Evolutionary conservation across 2,113 vertebrate genomes (phyloP).

Genomic region (Dicerorhinus sumatrensis): DNA sequence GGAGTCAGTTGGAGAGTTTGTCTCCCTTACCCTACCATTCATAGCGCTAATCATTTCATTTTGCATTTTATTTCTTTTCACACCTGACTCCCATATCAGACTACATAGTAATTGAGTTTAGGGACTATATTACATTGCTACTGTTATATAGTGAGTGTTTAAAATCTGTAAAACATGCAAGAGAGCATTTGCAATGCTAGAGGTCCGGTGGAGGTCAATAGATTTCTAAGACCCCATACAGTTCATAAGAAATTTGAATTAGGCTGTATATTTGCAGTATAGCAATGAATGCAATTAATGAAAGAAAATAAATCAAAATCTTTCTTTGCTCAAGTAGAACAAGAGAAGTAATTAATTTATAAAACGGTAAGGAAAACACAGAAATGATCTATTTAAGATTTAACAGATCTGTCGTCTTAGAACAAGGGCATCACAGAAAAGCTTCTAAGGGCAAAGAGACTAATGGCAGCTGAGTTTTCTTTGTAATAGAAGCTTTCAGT

Average conservation of each 20-base stretch:
- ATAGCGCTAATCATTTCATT: neutral
- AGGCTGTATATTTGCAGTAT: neutral
- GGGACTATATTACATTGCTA: neutral
- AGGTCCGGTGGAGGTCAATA: neutral
- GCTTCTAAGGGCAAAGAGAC: neutral
- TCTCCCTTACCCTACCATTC: neutral
- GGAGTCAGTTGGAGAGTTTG: neutral
- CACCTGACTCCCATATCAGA: neutral
- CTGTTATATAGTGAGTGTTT: neutral
- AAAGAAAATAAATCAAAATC: neutral
- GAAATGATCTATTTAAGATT: neutral
- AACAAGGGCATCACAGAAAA: neutral
- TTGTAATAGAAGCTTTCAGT: neutral
- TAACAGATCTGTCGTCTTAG: neutral
- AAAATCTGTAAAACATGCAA: neutral
- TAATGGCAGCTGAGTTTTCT: neutral
- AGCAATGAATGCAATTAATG: neutral
- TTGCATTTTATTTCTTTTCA: neutral
- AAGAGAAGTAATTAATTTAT: neutral
- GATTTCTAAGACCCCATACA: neutral
- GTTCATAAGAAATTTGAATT: neutral
- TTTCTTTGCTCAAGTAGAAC: neutral
- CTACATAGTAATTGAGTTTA: neutral
- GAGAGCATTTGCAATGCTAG: neutral
- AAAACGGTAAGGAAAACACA: neutral